Evolutionary conservation across 2,113 vertebrate genomes (phyloP).

Genomic region (Leiothrix lutea): DNA sequence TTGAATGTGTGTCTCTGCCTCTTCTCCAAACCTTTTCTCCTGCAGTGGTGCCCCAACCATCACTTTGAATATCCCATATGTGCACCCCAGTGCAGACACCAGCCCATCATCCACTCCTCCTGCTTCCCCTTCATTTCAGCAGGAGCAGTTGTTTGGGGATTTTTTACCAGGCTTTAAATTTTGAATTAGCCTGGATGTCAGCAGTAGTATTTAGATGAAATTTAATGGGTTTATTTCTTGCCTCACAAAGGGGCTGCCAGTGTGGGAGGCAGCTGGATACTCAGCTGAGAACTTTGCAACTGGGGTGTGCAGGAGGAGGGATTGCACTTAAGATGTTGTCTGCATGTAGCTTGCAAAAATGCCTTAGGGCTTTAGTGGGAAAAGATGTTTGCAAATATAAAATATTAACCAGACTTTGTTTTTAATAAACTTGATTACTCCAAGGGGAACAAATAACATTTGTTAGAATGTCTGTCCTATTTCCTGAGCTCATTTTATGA

Average conservation of each 20-base stretch:
- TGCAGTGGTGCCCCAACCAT: accelerated
- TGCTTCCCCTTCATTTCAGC: background rate
- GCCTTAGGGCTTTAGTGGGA: background rate
- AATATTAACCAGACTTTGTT: conserved; percentile 1
- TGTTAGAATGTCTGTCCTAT: background rate
- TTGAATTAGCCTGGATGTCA: background rate
- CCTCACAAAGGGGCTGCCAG: accelerated
- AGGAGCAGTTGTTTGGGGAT: background rate
- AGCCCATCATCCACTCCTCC: background rate
- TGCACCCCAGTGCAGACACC: accelerated
- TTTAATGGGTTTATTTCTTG: background rate
- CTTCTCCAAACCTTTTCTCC: background rate
- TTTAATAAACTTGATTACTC: background rate
- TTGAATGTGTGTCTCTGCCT: background rate
- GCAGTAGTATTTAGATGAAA: background rate
- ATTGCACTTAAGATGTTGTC: background rate
- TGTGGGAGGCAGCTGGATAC: background rate
- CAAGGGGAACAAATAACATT: background rate
- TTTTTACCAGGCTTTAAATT: background rate
- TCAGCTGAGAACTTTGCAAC: background rate
- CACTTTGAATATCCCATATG: accelerated
- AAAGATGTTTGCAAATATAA: background rate
- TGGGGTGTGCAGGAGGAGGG: background rate
- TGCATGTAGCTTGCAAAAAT: background rate
- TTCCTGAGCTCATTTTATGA: background rate